Conservation (phyloP, 2,888 invertebrate genomes). For the Mesorhabditis spiculigera region DNA sequence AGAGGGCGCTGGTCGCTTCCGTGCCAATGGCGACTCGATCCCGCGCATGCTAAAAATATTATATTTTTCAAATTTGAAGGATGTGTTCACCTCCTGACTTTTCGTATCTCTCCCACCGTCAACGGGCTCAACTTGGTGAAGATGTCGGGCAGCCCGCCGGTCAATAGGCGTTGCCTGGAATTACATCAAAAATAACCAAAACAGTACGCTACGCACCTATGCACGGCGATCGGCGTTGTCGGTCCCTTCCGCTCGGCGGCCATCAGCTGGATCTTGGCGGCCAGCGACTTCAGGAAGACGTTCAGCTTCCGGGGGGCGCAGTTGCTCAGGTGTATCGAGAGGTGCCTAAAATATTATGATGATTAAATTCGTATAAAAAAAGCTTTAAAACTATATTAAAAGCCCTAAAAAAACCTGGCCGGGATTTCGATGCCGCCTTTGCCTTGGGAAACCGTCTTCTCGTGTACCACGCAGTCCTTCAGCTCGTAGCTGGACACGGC, state of each 20-base stretch:
- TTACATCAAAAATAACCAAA: neutral
- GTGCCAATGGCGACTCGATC: slow-evolving; percentile 18
- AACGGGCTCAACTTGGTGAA: slow-evolving; percentile 43
- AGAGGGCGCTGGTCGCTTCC: no score
- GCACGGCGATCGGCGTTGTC: slow-evolving; percentile 18
- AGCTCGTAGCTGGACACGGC: slow-evolving; percentile 26
- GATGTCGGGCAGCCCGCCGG: slow-evolving; percentile 26
- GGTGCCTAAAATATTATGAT: slow-evolving; percentile 18
- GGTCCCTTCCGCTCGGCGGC: slow-evolving; percentile 21
- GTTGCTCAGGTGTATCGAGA: slow-evolving; percentile 37
- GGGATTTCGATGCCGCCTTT: slow-evolving; percentile 37
- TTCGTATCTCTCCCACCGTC: slow-evolving; percentile 38
- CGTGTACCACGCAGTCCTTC: slow-evolving; percentile 26
- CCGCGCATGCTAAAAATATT: slow-evolving; percentile 20
- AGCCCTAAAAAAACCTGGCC: slow-evolving; percentile 17
- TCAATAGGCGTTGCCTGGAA: neutral
- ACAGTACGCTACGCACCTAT: slow-evolving; percentile 10
- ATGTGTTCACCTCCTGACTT: slow-evolving; percentile 25
- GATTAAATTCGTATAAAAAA: neutral
- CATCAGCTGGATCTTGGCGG: slow-evolving; percentile 43
- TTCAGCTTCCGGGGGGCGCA: slow-evolving; percentile 40
- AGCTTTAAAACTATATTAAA: neutral
- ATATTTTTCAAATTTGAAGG: neutral
- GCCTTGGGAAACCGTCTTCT: slow-evolving; percentile 25
- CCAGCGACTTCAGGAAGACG: slow-evolving; percentile 42